Evolutionary conservation across 2,888 invertebrate species (phyloP).

Genomic region (Blera fallax): DNA sequence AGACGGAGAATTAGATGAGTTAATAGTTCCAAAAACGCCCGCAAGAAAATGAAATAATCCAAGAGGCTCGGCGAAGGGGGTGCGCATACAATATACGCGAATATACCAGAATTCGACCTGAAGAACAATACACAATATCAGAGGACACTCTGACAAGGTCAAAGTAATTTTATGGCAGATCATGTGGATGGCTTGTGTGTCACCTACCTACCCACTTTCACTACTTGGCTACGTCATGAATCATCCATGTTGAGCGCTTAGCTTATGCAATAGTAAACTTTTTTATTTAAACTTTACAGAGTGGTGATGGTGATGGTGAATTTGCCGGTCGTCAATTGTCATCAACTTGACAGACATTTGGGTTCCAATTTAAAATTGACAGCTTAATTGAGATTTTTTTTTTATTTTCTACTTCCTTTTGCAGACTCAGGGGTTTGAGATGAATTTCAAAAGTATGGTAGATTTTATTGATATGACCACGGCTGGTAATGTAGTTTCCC

Average conservation of each 20-base stretch:
- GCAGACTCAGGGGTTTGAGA: too few relatives aligned
- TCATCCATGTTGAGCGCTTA: not conserved
- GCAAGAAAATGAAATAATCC: slow-evolving; percentile 10
- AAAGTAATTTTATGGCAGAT: slow-evolving; percentile 45
- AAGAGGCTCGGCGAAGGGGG: not conserved
- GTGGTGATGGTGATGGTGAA: not conserved
- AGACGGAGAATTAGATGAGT: slow-evolving; percentile 26
- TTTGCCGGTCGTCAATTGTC: not conserved
- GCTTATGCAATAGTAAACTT: slow-evolving; percentile 14
- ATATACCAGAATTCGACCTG: slow-evolving; percentile 11
- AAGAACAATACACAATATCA: slow-evolving; percentile 11
- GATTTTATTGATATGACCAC: too few relatives aligned
- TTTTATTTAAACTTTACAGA: not conserved
- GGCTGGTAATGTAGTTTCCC: too few relatives aligned
- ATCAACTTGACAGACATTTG: not conserved
- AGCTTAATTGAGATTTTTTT: not conserved
- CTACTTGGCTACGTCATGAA: slow-evolving; percentile 20
- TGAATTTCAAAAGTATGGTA: too few relatives aligned
- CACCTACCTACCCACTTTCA: slow-evolving; percentile 48
- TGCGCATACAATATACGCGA: not conserved
- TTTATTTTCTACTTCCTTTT: not conserved
- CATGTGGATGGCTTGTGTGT: slow-evolving; percentile 13
- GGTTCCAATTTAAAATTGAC: not conserved
- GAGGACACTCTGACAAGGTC: slow-evolving; percentile 65
- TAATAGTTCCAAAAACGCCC: slow-evolving; percentile 17